Percentiles rank a stretch among this genome's conserved stretches.
Conservation (phyloP, 2,113 vertebrate genomes). For the Orycteropus afer region DNA sequence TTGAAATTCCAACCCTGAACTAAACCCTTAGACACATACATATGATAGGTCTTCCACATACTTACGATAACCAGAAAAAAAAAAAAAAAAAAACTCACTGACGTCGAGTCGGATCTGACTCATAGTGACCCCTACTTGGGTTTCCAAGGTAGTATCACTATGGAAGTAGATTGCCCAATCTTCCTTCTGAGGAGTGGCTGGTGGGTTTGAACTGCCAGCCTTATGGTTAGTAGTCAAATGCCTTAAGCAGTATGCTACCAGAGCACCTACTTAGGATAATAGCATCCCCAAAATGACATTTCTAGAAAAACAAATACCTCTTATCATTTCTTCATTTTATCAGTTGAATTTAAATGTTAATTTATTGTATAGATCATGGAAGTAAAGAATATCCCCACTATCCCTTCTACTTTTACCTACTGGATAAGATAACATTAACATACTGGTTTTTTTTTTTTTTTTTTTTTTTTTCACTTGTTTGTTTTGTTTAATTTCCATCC, state of each 20-base stretch:
- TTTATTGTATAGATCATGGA: neutral
- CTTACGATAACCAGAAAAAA: no score
- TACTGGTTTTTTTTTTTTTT: no score
- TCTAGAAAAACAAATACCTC: neutral
- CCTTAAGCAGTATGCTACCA: no score
- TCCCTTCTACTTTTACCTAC: fast-evolving
- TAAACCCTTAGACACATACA: neutral
- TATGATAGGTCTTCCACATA: neutral
- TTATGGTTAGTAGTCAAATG: no score
- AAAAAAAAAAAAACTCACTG: no score
- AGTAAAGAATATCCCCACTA: neutral
- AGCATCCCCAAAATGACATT: neutral
- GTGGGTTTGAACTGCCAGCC: no score
- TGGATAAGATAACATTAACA: neutral
- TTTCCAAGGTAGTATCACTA: no score
- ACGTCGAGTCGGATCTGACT: no score
- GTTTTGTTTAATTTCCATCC: neutral
- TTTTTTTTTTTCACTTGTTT: neutral
- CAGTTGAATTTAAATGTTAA: neutral
- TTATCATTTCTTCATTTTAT: neutral
- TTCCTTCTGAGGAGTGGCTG: no score
- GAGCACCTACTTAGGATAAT: neutral
- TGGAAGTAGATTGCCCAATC: no score
- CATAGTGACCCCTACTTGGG: no score
- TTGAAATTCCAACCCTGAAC: neutral